A percentile compares a stretch with the other conserved stretches of the same genome.
Evolutionary conservation across 2,113 vertebrate species (phyloP).

Genomic region (Speoplatyrhinus poulsoni): DNA sequence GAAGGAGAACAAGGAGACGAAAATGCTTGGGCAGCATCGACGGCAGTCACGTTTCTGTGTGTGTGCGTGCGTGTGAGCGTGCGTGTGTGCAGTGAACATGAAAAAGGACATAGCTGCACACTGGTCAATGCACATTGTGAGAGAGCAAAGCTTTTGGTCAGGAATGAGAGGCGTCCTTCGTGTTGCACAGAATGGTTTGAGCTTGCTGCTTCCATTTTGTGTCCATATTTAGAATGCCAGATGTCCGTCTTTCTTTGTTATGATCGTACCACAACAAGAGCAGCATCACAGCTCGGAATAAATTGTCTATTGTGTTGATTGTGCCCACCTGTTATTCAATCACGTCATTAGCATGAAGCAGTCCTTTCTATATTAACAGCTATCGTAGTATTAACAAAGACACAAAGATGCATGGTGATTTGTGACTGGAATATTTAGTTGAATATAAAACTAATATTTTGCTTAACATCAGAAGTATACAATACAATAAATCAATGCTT

Average conservation of each 20-base stretch:
- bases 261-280: slow-evolving; percentile 47
- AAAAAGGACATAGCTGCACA: slow-evolving; percentile 63
- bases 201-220: slow-evolving; percentile 72
- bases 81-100: slow-evolving; percentile 69
- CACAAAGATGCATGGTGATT: not conserved
- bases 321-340: slow-evolving; percentile 78
- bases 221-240: slow-evolving; percentile 68
- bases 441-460: slow-evolving; percentile 1
- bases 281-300: slow-evolving; percentile 35
- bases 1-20: slow-evolving; percentile 58
- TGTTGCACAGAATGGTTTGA: slow-evolving; percentile 58
- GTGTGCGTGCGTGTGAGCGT: not conserved
- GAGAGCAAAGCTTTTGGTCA: slow-evolving; percentile 38
- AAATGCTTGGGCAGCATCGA: slow-evolving; percentile 70
- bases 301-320: slow-evolving; percentile 16
- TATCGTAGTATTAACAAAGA: slow-evolving; percentile 9
- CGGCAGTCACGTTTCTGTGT: slow-evolving; percentile 61
- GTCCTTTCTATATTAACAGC: slow-evolving; percentile 30
- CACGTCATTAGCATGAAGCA: slow-evolving; percentile 28
- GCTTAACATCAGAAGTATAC: not conserved
- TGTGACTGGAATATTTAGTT: not conserved
- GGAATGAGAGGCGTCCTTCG: slow-evolving; percentile 62
- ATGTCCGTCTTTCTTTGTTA: slow-evolving; percentile 70
- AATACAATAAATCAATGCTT: not conserved
- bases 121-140: slow-evolving; percentile 49